Percentiles rank a stretch among this genome's conserved stretches.
These are phyloP conservation scores for Synergus laeviventris DNA, from an alignment of 2,888 invertebrate species.

Conservation along the genomic window DNA sequence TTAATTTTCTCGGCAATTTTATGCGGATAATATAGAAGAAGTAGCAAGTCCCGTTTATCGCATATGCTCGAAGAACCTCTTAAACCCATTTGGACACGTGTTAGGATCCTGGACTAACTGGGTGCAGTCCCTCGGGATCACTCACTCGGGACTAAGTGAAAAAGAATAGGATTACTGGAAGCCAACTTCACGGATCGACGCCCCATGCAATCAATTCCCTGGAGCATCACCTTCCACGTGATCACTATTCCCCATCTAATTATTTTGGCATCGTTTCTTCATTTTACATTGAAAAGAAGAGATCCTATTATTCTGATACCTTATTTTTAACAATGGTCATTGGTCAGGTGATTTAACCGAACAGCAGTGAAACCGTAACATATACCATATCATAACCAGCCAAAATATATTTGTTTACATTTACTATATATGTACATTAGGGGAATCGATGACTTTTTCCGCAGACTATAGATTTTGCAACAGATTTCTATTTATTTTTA, in stretches of 20 bases:
- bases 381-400: background rate
- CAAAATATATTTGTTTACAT: background rate
- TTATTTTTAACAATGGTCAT: background rate
- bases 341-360: too few species aligned
- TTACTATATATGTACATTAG: background rate
- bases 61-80: conserved; percentile 63
- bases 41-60: conserved; percentile 55
- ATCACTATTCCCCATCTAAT: conserved; percentile 50
- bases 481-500: conserved; percentile 36
- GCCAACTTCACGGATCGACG: conserved; percentile 74
- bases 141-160: conserved; percentile 69
- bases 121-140: conserved; percentile 62
- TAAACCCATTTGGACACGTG: conserved; percentile 66
- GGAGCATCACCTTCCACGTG: conserved; percentile 49
- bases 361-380: too few species aligned
- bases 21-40: background rate
- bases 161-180: conserved; percentile 71
- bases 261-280: conserved; percentile 26
- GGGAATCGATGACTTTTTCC: background rate
- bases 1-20: background rate
- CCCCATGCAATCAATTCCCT: conserved; percentile 54
- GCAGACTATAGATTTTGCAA: background rate
- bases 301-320: background rate
- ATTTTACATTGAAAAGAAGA: background rate
- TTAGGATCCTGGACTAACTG: conserved; percentile 55